Conservation (phyloP, 2,113 vertebrate genomes). For the Sinosuthora webbiana region DNA sequence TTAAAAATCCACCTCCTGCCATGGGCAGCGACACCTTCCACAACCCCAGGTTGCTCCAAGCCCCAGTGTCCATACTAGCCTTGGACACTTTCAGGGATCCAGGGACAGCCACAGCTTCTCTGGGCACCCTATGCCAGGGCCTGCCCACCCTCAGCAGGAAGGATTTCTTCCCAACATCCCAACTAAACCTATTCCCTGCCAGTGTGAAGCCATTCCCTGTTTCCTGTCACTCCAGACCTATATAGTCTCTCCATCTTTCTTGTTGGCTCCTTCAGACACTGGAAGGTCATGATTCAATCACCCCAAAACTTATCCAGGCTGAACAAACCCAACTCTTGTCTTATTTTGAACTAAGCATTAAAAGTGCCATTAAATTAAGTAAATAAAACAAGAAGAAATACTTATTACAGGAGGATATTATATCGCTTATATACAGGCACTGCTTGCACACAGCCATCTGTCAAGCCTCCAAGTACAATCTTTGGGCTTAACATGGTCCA, state of each 20-base stretch:
- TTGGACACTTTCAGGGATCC: background rate
- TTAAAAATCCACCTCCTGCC: background rate
- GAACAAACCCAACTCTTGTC: background rate
- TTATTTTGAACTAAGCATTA: background rate
- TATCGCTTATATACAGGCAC: background rate
- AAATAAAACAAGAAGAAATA: background rate
- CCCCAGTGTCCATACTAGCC: accelerated
- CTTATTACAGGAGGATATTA: background rate
- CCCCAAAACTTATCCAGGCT: background rate
- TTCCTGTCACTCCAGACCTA: background rate
- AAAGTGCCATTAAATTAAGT: background rate
- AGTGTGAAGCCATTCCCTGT: background rate
- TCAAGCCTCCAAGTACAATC: background rate
- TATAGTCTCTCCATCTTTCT: too few species aligned
- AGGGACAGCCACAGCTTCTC: background rate
- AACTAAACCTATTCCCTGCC: background rate
- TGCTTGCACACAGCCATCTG: background rate
- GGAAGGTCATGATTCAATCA: background rate
- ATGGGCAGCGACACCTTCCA: background rate
- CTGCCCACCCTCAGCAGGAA: accelerated
- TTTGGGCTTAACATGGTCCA: background rate
- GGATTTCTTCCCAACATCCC: background rate
- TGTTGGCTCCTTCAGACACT: background rate
- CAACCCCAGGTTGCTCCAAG: accelerated
- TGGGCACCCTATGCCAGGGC: background rate